A percentile compares a stretch with the other conserved stretches of the same genome.
Conservation (phyloP, 2,888 invertebrate species). For the Papilio elwesi region DNA sequence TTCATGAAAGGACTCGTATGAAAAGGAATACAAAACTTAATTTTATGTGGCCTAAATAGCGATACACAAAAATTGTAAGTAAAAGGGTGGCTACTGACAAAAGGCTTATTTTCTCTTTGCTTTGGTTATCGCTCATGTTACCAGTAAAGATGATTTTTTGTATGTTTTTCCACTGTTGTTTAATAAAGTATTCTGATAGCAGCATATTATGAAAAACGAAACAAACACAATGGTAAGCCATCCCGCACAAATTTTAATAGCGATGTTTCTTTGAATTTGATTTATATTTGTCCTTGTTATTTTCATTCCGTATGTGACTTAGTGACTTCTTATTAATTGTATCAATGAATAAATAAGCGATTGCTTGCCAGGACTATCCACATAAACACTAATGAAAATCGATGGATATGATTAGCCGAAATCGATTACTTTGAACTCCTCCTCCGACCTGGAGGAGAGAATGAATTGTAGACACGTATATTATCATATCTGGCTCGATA, state of each 20-base stretch:
- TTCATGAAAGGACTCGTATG: not conserved
- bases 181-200: not conserved
- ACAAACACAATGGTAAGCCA: not conserved
- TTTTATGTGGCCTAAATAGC: conserved; percentile 4
- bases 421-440: too few species aligned
- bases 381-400: too few species aligned
- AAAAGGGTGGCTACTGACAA: conserved; percentile 7
- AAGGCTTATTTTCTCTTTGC: conserved; percentile 27
- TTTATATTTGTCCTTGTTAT: too few species aligned
- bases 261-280: too few species aligned
- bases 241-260: too few species aligned
- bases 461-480: too few species aligned
- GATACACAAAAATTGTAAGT: not conserved
- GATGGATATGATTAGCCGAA: too few species aligned
- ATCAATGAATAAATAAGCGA: too few species aligned
- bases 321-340: not conserved
- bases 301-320: not conserved
- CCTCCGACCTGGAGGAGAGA: too few species aligned
- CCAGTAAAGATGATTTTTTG: not conserved
- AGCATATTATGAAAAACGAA: not conserved
- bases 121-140: not conserved
- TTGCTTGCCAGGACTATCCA: too few species aligned
- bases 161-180: not conserved
- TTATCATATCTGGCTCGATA: too few species aligned
- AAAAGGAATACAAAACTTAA: not conserved